Base-by-base conservation (phyloP, 1,140 invertebrate species). In the Formica exsecta region DNA sequence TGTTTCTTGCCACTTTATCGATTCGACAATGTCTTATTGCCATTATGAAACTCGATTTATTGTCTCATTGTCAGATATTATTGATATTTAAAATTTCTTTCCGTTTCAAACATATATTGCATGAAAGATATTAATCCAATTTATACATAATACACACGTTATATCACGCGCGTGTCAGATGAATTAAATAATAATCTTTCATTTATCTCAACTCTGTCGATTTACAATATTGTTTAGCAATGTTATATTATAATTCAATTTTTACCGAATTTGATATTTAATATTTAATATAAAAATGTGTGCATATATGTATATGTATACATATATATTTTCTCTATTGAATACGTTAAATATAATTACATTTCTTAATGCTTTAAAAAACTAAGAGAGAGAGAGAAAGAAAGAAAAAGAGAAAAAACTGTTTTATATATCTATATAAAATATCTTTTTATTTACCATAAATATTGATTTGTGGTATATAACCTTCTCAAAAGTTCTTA, bases 31-130 rank as follows among this genome's bases (percentile, higher is more conserved):
- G 32, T 7, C 3, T 16, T 36, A 48, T 77, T 51, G 29, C 38
- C 8, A 65, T 48, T 16, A 9, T 64, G 11, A 77, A 68, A 68
- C 62, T 57, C 44, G 62, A 79, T 79, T 54, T 79, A 66, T 66
- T 66, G 38, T 0, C 6, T 19, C 22, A 22, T 22, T 22, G 22
- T 22, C 13, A 51, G n/a, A 25, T 5, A 4, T 57, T 79, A 54
- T 38, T 22, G n/a, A 19, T 51, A 57, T 68, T 80, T 57, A 13
- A 68, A 22, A 68, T 79, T 16, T 11, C 29, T 25, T 22, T 38
- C 22, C 54, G 6, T 54, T 36, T 22, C 16, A 38, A 32, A 68
- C 7, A 25, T 48, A 16, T 16, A 13, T 36, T 44, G 36, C 8
- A 32, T 32, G 1, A 38, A 66, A 48, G 3, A 54, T 79, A 66